Base-by-base conservation (phyloP, 2,888 invertebrate species). In the Protophormia terraenovae region DNA sequence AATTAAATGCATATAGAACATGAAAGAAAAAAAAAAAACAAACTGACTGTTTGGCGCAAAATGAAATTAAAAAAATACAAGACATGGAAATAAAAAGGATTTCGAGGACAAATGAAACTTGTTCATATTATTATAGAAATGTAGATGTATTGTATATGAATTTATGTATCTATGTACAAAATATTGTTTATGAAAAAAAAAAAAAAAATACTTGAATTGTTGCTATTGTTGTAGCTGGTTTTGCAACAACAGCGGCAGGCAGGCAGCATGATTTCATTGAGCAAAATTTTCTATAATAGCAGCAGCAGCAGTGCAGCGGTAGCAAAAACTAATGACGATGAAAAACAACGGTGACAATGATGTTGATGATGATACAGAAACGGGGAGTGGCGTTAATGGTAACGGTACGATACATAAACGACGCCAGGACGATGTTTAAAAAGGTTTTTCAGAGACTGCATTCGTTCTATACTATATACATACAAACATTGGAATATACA, bases 91-190 rank as follows among this genome's bases (percentile, higher is more conserved):
- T 27, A 62, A 71, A 72, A 79, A 84, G 67, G 67, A 76, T 82
- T 86, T 86, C 86, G 84, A 87, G 86, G 87, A 82, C 87, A 84
- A 62, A 53, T 66, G n/a, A 4, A 41, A 50, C 19, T 12, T 58
- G 2, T 24, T 32, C 50, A 22, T 19, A 77, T 53, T 10, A 14
- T 66, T 4, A 22, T 12, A 73, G n/a, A n/a, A n/a, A n/a, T n/a
- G n/a, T n/a, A n/a, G n/a, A n/a, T n/a, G n/a, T n/a, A n/a, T n/a
- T n/a, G n/a, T 41, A 77, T 72, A 58, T 50, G 35, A 35, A 66
- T n/a, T 12, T n/a, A 2, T 47, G 16, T 47, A 47, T 19, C 16
- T 6, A 19, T 19, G 19, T 47, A 47, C 16, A 32, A 32, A 32
- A 32, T 32, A 6, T 16, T 47, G 6, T 50, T 50, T 50, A 12